These are phyloP conservation scores for Notiomystis cincta DNA, from an alignment of 2,113 vertebrate species.

Conservation along the genomic window DNA sequence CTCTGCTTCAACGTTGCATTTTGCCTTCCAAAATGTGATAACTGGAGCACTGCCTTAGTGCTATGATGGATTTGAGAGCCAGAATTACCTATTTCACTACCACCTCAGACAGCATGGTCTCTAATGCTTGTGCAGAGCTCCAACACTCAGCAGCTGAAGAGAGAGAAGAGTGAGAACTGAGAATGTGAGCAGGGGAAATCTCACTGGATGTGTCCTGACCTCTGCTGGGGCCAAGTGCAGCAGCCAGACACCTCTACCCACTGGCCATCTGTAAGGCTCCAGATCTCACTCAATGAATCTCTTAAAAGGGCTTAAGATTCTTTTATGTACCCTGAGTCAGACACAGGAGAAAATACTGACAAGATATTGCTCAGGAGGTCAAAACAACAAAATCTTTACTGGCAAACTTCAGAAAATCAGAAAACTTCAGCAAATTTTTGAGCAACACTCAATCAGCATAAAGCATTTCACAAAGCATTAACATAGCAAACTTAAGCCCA, in stretches of 20 bases:
- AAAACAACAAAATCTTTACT: background rate
- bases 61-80: background rate
- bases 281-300: accelerated
- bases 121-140: background rate
- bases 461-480: background rate
- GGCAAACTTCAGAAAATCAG: background rate
- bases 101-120: background rate
- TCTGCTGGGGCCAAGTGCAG: background rate
- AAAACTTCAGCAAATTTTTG: background rate
- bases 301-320: background rate
- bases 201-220: background rate
- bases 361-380: background rate
- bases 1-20: background rate
- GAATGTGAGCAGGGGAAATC: background rate
- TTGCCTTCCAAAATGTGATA: background rate
- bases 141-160: background rate
- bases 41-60: background rate
- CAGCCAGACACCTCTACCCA: background rate
- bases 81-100: background rate
- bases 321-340: background rate
- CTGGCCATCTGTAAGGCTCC: background rate
- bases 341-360: background rate
- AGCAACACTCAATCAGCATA: background rate
- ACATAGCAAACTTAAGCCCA: background rate
- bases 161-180: background rate